Evolutionary conservation across 1,140 invertebrate genomes (phyloP).

Genomic region (Panulirus ornatus): DNA sequence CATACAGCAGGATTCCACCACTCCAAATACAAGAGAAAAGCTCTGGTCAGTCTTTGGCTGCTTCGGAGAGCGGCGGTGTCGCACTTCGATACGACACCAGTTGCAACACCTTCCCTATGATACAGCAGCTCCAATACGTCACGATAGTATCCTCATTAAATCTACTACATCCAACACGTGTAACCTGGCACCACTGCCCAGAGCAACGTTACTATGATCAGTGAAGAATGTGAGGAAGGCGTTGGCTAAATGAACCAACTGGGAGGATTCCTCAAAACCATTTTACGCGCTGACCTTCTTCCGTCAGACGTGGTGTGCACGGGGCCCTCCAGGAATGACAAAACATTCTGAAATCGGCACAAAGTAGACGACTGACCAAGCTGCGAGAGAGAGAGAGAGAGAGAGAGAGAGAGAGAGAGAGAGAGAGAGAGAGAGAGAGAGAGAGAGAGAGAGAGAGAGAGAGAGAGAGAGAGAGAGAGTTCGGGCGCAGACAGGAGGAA

Average conservation of each 20-base stretch:
- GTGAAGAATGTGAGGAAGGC: too few species aligned
- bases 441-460: not conserved
- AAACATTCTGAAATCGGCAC: slow-evolving; percentile 27
- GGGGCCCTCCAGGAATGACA: slow-evolving; percentile 21
- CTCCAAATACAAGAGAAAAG: too few species aligned
- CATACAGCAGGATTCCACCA: too few species aligned
- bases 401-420: slow-evolving; percentile 9
- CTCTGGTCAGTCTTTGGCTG: too few species aligned
- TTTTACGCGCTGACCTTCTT: slow-evolving; percentile 40
- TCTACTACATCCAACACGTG: too few species aligned
- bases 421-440: slow-evolving; percentile 14
- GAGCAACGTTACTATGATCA: too few species aligned
- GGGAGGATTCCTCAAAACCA: not conserved
- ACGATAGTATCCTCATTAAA: too few species aligned
- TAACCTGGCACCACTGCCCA: too few species aligned
- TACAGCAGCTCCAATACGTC: too few species aligned
- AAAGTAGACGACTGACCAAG: slow-evolving; percentile 9
- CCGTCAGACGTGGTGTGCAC: slow-evolving; percentile 37
- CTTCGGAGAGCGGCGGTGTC: too few species aligned
- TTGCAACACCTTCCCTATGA: too few species aligned
- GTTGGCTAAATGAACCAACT: not conserved
- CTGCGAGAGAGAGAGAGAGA: not conserved
- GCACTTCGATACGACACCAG: too few species aligned
- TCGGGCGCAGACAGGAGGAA: not conserved
- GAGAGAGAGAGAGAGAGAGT: not conserved